phyloP scores from a whole-genome alignment of 2,888 invertebrate genomes.

The Zeuzera pyrina region DNA sequence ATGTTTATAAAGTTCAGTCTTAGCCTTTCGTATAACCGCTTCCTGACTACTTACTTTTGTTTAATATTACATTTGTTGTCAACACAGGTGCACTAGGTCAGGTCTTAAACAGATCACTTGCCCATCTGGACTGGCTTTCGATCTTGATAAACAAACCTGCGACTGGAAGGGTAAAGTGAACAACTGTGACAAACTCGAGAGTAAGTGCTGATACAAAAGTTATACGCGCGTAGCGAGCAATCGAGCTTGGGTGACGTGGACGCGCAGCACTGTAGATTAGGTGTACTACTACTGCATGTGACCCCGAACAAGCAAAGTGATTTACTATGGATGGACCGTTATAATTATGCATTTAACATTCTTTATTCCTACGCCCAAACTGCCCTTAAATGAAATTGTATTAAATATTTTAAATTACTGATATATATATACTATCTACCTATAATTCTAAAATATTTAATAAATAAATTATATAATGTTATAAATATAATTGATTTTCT shows the following conservation, averaged over 20 bases:
- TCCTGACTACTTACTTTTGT: constrained; percentile 44
- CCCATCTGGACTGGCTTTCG: constrained; percentile 97
- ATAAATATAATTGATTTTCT: too few relatives aligned
- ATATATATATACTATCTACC: too few relatives aligned
- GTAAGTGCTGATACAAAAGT: constrained; percentile 81
- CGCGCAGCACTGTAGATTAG: constrained; percentile 66
- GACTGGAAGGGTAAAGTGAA: constrained; percentile 98
- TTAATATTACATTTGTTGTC: constrained; percentile 70
- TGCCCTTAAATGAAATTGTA: too few relatives aligned
- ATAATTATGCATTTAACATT: too few relatives aligned
- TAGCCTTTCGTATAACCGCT: constrained; percentile 60
- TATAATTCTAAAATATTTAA: too few relatives aligned
- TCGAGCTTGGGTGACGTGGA: constrained; percentile 68
- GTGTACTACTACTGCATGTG: constrained; percentile 56
- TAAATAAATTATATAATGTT: too few relatives aligned
- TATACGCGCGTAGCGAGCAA: constrained; percentile 66
- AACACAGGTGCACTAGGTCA: constrained; percentile 92
- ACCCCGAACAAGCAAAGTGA: constrained; percentile 54
- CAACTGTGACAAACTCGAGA: constrained; percentile 97
- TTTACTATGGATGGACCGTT: too few relatives aligned
- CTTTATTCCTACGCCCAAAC: too few relatives aligned
- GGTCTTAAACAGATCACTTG: constrained; percentile 97
- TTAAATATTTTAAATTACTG: too few relatives aligned
- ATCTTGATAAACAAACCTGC: constrained; percentile 98
- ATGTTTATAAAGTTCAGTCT: constrained; percentile 12